A percentile compares a stretch with the other conserved stretches of the same genome.
phyloP scores from a whole-genome alignment of 2,113 vertebrate species.

The Chiloscyllium plagiosum region DNA sequence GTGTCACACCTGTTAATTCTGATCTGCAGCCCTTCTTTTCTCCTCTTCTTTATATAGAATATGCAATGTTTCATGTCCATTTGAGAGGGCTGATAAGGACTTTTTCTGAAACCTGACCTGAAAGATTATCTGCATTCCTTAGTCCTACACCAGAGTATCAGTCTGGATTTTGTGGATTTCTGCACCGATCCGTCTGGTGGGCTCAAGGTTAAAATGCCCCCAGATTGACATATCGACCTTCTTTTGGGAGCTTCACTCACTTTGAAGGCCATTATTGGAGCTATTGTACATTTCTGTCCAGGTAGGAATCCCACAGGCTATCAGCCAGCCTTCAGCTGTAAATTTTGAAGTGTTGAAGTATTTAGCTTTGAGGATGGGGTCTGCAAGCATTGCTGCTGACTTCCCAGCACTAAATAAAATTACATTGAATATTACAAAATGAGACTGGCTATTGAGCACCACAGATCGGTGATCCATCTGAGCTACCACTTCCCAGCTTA shows the following conservation, averaged over 20 bases:
- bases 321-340: not conserved
- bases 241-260: not conserved
- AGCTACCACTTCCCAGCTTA: not conserved
- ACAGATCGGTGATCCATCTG: too few relatives aligned
- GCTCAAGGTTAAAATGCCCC: not conserved
- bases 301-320: not conserved
- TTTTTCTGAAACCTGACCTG: too few relatives aligned
- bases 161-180: not conserved
- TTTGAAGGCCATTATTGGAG: not conserved
- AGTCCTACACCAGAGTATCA: not conserved
- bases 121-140: not conserved
- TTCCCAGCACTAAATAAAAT: not conserved
- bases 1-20: too few relatives aligned
- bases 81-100: not conserved
- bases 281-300: not conserved
- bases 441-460: too few relatives aligned
- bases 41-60: not conserved
- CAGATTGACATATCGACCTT: not conserved
- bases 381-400: not conserved
- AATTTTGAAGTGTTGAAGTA: not conserved
- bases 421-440: not conserved
- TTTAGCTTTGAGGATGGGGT: not conserved
- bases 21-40: too few relatives aligned
- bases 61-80: not conserved
- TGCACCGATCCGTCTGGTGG: too few relatives aligned